Conservation (phyloP, 2,113 vertebrate genomes). For the Toxotes chatareus region DNA sequence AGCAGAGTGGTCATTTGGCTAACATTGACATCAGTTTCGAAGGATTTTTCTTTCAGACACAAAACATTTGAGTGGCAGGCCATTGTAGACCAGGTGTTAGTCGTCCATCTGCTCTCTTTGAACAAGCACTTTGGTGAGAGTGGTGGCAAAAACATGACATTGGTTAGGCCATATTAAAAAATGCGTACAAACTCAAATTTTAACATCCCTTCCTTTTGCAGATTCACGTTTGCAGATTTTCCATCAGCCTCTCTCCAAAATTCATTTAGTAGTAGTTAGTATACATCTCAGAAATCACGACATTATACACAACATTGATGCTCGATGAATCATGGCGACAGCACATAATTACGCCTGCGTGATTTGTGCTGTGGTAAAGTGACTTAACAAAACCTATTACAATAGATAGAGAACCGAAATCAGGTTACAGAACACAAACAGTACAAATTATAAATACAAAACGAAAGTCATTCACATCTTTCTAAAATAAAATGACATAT, state of each 20-base stretch:
- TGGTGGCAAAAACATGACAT: slow-evolving; percentile 78
- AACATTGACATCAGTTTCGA: slow-evolving; percentile 81
- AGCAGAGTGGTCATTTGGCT: slow-evolving; percentile 84
- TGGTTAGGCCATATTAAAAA: slow-evolving; percentile 74
- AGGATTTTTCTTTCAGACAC: slow-evolving; percentile 59
- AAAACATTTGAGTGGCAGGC: slow-evolving; percentile 63
- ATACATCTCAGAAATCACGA: slow-evolving; percentile 49
- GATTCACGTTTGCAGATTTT: slow-evolving; percentile 83
- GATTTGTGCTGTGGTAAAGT: slow-evolving; percentile 60
- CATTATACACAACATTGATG: slow-evolving; percentile 32
- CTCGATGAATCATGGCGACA: slow-evolving; percentile 45
- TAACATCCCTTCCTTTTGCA: slow-evolving; percentile 79
- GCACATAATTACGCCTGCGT: slow-evolving; percentile 75
- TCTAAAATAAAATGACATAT: slow-evolving; percentile 42
- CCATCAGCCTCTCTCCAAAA: slow-evolving; percentile 39
- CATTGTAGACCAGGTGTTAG: slow-evolving; percentile 62
- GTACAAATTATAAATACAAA: slow-evolving; percentile 51
- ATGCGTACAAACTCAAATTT: slow-evolving; percentile 53
- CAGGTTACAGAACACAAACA: slow-evolving; percentile 49
- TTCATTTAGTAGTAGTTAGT: slow-evolving; percentile 35
- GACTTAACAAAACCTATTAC: slow-evolving; percentile 34
- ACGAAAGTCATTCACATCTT: slow-evolving; percentile 28
- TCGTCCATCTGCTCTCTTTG: slow-evolving; percentile 76
- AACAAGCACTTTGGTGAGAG: slow-evolving; percentile 88
- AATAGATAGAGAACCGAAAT: slow-evolving; percentile 20